Conservation (phyloP, 2,888 invertebrate species). For the Limnephilus lunatus region DNA sequence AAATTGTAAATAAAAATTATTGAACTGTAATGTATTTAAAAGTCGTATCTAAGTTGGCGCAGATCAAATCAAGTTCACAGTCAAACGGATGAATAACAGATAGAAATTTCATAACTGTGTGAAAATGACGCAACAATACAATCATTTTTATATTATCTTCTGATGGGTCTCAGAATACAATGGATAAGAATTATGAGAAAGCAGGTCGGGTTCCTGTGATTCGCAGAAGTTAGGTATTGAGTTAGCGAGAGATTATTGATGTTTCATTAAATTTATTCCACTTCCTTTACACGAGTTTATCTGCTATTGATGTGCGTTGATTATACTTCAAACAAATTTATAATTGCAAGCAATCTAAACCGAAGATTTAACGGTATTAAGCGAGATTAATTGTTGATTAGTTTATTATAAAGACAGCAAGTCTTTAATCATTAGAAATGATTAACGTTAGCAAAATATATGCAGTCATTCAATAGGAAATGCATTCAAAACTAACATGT, state of each 20-base stretch:
- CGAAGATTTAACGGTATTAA: not conserved
- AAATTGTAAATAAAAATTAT: too few relatives aligned
- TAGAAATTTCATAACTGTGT: conserved; percentile 13
- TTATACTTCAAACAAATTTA: not conserved
- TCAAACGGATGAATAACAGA: not conserved
- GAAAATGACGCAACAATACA: conserved; percentile 34
- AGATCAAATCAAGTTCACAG: not conserved
- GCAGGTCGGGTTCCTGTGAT: conserved; percentile 1
- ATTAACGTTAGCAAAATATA: not conserved
- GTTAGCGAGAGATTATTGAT: conserved; percentile 7
- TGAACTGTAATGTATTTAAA: not conserved
- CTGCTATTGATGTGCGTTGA: not conserved
- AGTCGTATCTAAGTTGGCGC: not conserved
- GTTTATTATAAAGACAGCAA: not conserved
- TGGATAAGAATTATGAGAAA: conserved; percentile 19
- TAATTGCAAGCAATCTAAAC: not conserved
- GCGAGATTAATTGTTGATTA: not conserved
- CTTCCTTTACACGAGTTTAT: not conserved
- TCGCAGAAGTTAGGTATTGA: conserved; percentile 3
- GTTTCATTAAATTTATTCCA: not conserved
- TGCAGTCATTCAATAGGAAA: not conserved
- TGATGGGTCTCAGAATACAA: conserved; percentile 23
- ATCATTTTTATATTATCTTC: conserved; percentile 17
- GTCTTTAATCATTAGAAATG: not conserved
- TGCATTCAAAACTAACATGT: not conserved